phyloP scores from a whole-genome alignment of 1,140 invertebrate genomes.

The Hestina assimilis region DNA sequence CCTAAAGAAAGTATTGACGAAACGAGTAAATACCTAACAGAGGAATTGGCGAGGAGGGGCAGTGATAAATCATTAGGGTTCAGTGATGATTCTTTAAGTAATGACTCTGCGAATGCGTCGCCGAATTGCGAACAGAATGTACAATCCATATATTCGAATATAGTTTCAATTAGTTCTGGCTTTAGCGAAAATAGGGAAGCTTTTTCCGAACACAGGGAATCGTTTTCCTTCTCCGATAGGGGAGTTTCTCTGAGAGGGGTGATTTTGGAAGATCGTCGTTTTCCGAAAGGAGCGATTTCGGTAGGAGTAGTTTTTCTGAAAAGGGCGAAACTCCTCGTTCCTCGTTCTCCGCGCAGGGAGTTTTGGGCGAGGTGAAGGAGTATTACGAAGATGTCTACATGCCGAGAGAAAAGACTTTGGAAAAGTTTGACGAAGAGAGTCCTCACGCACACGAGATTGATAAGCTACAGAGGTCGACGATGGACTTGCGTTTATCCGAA shows the following conservation, averaged over 20 bases:
- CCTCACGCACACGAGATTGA: constrained; percentile 53
- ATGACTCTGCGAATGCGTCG: constrained; percentile 76
- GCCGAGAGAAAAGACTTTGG: constrained; percentile 53
- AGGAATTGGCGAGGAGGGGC: constrained; percentile 66
- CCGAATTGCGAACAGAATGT: constrained; percentile 76
- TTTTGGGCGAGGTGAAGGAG: constrained; percentile 69
- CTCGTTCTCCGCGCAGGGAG: constrained; percentile 70
- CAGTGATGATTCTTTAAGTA: constrained; percentile 83
- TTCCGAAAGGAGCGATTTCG: constrained; percentile 70
- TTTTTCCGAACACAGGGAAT: constrained; percentile 73
- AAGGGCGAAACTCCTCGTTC: constrained; percentile 73
- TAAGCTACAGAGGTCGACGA: constrained; percentile 66
- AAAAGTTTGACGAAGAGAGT: constrained; percentile 61
- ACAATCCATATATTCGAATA: constrained; percentile 74
- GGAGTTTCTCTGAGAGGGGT: constrained; percentile 74
- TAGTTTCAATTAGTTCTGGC: constrained; percentile 72
- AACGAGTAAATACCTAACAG: constrained; percentile 48
- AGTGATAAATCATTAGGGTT: constrained; percentile 83
- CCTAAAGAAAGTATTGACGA: constrained; percentile 59
- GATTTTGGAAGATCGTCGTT: constrained; percentile 67
- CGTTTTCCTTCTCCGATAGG: constrained; percentile 74
- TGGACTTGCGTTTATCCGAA: constrained; percentile 69
- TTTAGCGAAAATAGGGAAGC: constrained; percentile 74
- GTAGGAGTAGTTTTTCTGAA: constrained; percentile 68
- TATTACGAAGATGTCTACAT: constrained; percentile 59